A percentile compares a stretch with the other conserved stretches of the same genome.
Conservation (phyloP, 1,140 invertebrate genomes). For the Aphelenchoides besseyi region DNA sequence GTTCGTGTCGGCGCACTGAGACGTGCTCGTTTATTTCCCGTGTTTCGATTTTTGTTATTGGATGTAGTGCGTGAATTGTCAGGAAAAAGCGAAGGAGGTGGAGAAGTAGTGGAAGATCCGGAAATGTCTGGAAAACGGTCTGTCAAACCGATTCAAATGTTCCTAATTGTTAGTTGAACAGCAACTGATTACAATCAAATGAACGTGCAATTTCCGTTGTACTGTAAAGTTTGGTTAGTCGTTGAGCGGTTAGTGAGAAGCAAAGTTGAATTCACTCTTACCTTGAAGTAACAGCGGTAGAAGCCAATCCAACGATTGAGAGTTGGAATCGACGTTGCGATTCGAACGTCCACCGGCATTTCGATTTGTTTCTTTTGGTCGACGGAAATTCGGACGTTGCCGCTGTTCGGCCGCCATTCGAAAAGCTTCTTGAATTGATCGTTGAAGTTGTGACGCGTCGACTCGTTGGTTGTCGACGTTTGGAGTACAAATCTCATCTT, state of each 20-base stretch:
- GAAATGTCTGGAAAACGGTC: constrained; percentile 20
- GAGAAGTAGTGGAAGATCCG: background rate
- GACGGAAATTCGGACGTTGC: constrained; percentile 23
- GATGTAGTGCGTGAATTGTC: background rate
- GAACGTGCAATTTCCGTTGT: no score
- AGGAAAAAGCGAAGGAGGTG: constrained; percentile 8
- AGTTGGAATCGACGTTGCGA: constrained; percentile 6
- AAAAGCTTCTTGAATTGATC: constrained; percentile 44
- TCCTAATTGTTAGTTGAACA: no score
- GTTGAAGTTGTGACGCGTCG: constrained; percentile 31
- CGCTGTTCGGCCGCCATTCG: constrained; percentile 30
- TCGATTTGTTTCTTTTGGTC: constrained; percentile 17
- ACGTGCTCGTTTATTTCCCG: background rate
- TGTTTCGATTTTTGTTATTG: background rate
- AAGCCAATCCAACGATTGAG: background rate
- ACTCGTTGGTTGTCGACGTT: background rate
- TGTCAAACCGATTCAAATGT: constrained; percentile 8
- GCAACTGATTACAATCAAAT: no score
- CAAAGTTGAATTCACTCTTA: constrained; percentile 20
- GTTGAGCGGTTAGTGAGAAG: no score
- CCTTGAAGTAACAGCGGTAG: constrained; percentile 37
- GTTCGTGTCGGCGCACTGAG: background rate
- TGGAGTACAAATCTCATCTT: constrained; percentile 6
- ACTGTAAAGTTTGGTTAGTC: no score
- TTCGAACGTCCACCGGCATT: background rate